Evolutionary conservation across 1,140 invertebrate species (phyloP), one percentile per base, ranked within the genome.

Genomic region (Eufriesea mexicana): DNA sequence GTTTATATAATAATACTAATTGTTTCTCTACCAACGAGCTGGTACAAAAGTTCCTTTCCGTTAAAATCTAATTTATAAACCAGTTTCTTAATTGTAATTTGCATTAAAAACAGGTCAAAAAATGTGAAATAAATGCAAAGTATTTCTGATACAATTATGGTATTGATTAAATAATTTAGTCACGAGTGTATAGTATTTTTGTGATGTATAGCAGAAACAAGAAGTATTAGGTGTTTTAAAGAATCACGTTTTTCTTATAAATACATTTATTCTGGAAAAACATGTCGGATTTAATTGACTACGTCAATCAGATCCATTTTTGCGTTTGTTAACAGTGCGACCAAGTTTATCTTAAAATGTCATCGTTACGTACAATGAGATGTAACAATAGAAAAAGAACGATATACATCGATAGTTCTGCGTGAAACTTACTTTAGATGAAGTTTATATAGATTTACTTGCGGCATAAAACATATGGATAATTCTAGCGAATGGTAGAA

Each of bases 221-320:
- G 25, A 25, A 51, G 14, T 54, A 49, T 49, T 16, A 54, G 45
- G 23, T 35, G 57, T 57, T 84, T 45, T 2, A 42, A 73, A 28
- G 57, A 54, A 49, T 18, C 61, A 8, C 28, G n/a, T 71, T 61
- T 80, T 84, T 85, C 59, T 86, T 86, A 90, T 88, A 91, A 89
- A 91, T 91, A 91, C 84, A 86, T 91, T 90, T 91, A 90, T 89
- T 89, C 85, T 87, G 71, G 66, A 91, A 91, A 89, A 91, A 88
- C 72, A 90, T 76, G 20, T 83, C 72, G 76, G 51, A 66, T 64
- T 83, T 79, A 45, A 80, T 71, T 23, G 64, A 55, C 82, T 86
- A 61, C 45, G 51, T 84, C 42, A 77, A 68, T 80, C 42, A 64
- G 28, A 49, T 87, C 79, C 45, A 57, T 80, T 74, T 51, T 79